A percentile compares a stretch with the other conserved stretches of the same genome.
These are phyloP conservation scores for Corydoras maculifer DNA, from an alignment of 2,113 vertebrate species.

Conservation along the genomic window DNA sequence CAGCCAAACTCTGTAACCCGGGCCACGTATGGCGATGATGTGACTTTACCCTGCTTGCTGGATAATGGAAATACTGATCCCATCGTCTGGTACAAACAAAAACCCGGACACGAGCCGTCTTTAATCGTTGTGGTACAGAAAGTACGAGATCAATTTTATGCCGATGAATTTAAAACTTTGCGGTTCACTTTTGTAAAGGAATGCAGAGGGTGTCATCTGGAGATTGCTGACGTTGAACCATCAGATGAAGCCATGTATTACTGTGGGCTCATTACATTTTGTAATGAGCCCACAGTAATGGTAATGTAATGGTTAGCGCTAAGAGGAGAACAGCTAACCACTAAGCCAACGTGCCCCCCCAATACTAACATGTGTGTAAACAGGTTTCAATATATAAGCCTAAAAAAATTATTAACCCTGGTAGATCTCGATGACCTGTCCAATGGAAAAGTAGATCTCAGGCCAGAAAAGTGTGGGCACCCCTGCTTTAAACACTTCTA, in stretches of 20 bases:
- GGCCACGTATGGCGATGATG: conserved; percentile 2
- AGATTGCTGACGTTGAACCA: not conserved
- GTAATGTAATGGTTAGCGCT: no score
- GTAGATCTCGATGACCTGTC: no score
- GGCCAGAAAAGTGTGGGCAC: no score
- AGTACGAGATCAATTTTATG: not conserved
- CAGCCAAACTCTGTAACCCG: not conserved
- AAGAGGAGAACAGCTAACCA: no score
- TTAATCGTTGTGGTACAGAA: conserved; percentile 1
- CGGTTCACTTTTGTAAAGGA: conserved; percentile 1
- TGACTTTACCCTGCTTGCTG: conserved; percentile 11
- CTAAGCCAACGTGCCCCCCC: no score
- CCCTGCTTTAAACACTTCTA: no score
- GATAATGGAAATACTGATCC: not conserved
- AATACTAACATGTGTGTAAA: no score
- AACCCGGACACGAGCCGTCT: conserved; percentile 1
- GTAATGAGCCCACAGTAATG: no score
- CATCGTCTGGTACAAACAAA: conserved; percentile 22
- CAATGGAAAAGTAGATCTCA: no score
- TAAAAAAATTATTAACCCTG: no score
- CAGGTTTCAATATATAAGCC: no score
- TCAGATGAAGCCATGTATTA: conserved; percentile 24
- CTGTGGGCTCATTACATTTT: conserved; percentile 3
- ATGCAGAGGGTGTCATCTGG: not conserved
- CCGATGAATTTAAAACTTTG: not conserved